A percentile compares a stretch with the other conserved stretches of the same genome.
phyloP scores from a whole-genome alignment of 2,797 vertebrate species.

The Protosalanx chinensis region DNA sequence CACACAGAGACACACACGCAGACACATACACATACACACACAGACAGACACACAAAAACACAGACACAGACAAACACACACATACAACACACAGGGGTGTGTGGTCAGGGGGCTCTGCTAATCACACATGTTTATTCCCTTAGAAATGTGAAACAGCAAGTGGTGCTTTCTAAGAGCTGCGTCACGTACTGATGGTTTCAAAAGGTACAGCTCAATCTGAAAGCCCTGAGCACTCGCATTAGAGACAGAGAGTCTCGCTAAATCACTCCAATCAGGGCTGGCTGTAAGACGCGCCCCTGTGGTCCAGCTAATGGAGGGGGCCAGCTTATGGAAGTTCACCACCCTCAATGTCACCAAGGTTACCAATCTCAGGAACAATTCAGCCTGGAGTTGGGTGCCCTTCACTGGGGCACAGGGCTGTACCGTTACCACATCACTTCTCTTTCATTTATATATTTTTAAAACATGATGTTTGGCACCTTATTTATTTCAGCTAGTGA shows the following conservation, averaged over 20 bases:
- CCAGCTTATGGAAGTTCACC: conserved; percentile 7
- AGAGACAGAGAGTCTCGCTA: conserved; percentile 26
- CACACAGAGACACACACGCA: too few relatives aligned
- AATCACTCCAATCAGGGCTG: conserved; percentile 40
- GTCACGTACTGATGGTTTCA: conserved; percentile 14
- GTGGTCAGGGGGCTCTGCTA: not conserved
- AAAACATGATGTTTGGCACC: too few relatives aligned
- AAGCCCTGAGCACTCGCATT: conserved; percentile 22
- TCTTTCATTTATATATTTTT: too few relatives aligned
- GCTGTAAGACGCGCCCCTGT: conserved; percentile 11
- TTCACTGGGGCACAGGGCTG: conserved; percentile 9
- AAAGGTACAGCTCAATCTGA: conserved; percentile 38
- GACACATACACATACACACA: too few relatives aligned
- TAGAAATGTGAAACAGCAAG: conserved; percentile 14
- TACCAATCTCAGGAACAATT: conserved; percentile 8
- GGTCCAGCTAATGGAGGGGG: not conserved
- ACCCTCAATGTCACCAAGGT: conserved; percentile 1
- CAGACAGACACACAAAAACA: too few relatives aligned
- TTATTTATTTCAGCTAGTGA: too few relatives aligned
- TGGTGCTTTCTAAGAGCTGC: conserved; percentile 21
- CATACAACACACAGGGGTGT: not conserved
- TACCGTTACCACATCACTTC: too few relatives aligned
- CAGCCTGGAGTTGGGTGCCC: conserved; percentile 4
- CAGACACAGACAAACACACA: too few relatives aligned
- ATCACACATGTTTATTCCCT: conserved; percentile 7